Evolutionary conservation across 2,888 invertebrate species (phyloP).

Genomic region (Melanotus villosus): DNA sequence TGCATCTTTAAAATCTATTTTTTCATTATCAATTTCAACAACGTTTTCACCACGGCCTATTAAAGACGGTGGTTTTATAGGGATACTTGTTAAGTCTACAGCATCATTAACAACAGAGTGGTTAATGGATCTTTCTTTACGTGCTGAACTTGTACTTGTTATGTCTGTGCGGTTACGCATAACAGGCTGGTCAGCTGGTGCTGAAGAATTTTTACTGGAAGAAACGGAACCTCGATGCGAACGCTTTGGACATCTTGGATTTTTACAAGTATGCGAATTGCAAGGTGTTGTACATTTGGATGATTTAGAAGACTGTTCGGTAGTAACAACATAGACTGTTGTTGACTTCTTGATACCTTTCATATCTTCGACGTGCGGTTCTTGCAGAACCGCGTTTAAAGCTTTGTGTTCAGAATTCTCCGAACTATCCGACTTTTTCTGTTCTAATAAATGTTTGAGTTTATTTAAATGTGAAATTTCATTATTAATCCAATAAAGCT

Average conservation of each 20-base stretch:
- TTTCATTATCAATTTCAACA: constrained; percentile 7
- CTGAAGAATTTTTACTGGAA: neutral
- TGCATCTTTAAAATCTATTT: constrained; percentile 27
- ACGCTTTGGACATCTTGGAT: neutral
- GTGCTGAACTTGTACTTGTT: too few species aligned
- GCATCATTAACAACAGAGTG: too few species aligned
- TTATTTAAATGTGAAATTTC: constrained; percentile 73
- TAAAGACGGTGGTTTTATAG: neutral
- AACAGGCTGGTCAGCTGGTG: too few species aligned
- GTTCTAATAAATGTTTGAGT: constrained; percentile 67
- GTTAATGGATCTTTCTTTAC: too few species aligned
- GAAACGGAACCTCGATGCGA: neutral
- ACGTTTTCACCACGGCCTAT: neutral
- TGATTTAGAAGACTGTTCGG: constrained; percentile 45
- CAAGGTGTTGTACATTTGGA: neutral
- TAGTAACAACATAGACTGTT: constrained; percentile 59
- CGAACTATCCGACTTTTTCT: neutral
- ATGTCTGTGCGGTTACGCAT: too few species aligned
- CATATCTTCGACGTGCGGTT: constrained; percentile 44
- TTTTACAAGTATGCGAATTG: neutral
- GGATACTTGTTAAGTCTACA: neutral
- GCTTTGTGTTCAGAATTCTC: neutral
- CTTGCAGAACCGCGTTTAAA: constrained; percentile 18
- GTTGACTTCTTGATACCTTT: constrained; percentile 55
- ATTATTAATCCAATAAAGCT: constrained; percentile 72